Base-by-base conservation (phyloP, 2,888 invertebrate genomes). In the Criorhina ranunculi region DNA sequence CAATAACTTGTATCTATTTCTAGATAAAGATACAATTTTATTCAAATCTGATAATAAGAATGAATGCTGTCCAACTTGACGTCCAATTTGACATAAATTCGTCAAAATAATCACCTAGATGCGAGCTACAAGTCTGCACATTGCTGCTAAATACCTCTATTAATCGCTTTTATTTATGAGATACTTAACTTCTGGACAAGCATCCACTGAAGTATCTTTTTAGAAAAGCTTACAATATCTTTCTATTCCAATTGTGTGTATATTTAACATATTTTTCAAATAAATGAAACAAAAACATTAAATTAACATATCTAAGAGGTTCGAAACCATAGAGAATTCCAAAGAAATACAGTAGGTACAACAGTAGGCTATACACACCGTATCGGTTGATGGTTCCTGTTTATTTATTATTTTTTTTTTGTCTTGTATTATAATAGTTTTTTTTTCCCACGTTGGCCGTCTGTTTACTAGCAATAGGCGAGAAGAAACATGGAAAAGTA, bases 261-360 rank as follows among this genome's bases (percentile, higher is more conserved):
- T 40, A 40, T 80, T 85, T 85, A 76, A 76, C 85, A 85, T 85
- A 85, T 85, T 85, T 85, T 85, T 80, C 80, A 76, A 85, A 85
- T 85, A 85, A 85, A 85, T 80, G 80, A 75, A 76, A 80, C 75
- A 85, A 66, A 67, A 72, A 72, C 78, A 78, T 73, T 29, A 70
- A 70, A 85, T 85, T 85, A 66, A 66, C 85, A 85, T 85, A 80
- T 64, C 75, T 40, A 46, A 59, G 24, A 75, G 62, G 59, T 85
- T 53, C 35, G 24, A 64, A 57, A 59, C 59, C 75, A 78, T 46
- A 33, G 57, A 15, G 44, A 60, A 46, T 57, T 79, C 42, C 9
- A 17, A 57, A 64, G 55, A 53, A 85, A 85, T 75, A 79, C 83
- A 85, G 83, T 79, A 85, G 83, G 75, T 79, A 73, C 73, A 85